A percentile compares a stretch with the other conserved stretches of the same genome.
phyloP scores from a whole-genome alignment of 2,888 invertebrate genomes.

The Trichopoda pennipes region DNA sequence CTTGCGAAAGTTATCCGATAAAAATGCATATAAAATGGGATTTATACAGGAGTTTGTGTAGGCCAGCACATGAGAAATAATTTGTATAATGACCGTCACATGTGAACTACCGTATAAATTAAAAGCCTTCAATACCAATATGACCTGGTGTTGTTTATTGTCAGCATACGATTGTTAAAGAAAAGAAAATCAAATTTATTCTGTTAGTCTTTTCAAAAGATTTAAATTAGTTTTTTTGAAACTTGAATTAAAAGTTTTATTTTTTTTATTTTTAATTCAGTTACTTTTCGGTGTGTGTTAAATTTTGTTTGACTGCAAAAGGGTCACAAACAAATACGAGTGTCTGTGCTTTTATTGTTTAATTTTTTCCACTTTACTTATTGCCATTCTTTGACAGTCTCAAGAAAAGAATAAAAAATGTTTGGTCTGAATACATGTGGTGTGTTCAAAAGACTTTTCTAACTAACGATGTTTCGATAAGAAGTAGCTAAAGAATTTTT shows the following conservation, averaged over 20 bases:
- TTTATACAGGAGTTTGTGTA: conserved; percentile 98
- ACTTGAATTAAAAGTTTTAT: too few species aligned
- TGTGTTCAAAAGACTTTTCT: too few species aligned
- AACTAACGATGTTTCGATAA: too few species aligned
- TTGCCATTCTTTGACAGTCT: conserved; percentile 20
- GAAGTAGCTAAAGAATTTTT: too few species aligned
- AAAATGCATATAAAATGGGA: conserved; percentile 95
- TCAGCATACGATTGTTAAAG: background rate
- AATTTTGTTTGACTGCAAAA: background rate
- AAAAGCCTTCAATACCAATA: conserved; percentile 89
- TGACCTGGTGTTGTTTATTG: conserved; percentile 83
- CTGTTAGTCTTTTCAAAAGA: too few species aligned
- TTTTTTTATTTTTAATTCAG: background rate
- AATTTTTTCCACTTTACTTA: conserved; percentile 1
- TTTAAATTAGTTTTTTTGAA: too few species aligned
- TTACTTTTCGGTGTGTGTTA: background rate
- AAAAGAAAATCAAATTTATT: background rate
- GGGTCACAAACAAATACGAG: background rate
- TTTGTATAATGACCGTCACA: conserved; percentile 88
- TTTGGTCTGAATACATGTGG: too few species aligned
- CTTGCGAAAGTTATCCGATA: conserved; percentile 96
- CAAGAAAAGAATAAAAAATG: too few species aligned
- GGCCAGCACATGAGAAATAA: conserved; percentile 89
- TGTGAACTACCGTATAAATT: conserved; percentile 86
- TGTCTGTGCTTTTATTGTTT: background rate